These are phyloP conservation scores for Corythornis cristatus DNA, from an alignment of 2,113 vertebrate genomes.

Conservation along the genomic window DNA sequence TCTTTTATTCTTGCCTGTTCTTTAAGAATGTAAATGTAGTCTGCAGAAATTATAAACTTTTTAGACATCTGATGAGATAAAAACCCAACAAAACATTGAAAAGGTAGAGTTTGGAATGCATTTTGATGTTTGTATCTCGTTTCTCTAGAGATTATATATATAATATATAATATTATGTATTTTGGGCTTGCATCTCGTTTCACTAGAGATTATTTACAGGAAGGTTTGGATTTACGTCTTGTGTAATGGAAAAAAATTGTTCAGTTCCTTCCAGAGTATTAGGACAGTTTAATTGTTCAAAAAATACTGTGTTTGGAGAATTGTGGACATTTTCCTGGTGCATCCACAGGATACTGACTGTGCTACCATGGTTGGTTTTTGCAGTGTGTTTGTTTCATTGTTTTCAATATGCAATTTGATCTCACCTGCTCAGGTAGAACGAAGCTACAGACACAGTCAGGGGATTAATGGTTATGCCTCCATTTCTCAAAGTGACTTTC, in stretches of 20 bases:
- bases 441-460: not conserved
- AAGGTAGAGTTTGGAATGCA: not conserved
- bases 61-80: not conserved
- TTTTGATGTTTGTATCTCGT: not conserved
- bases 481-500: not conserved
- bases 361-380: not conserved
- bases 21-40: not conserved
- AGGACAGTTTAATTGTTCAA: not conserved
- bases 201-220: not conserved
- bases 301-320: not conserved
- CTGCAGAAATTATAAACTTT: accelerated
- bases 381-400: not conserved
- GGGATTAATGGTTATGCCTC: not conserved
- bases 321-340: not conserved
- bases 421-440: not conserved
- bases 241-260: not conserved
- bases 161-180: no score
- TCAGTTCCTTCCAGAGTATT: not conserved
- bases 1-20: not conserved
- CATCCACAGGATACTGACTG: not conserved
- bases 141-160: not conserved
- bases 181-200: not conserved
- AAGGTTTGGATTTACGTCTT: not conserved
- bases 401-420: not conserved
- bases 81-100: not conserved